Conservation (phyloP, 2,888 invertebrate species). For the Oxytorus armatus region DNA sequence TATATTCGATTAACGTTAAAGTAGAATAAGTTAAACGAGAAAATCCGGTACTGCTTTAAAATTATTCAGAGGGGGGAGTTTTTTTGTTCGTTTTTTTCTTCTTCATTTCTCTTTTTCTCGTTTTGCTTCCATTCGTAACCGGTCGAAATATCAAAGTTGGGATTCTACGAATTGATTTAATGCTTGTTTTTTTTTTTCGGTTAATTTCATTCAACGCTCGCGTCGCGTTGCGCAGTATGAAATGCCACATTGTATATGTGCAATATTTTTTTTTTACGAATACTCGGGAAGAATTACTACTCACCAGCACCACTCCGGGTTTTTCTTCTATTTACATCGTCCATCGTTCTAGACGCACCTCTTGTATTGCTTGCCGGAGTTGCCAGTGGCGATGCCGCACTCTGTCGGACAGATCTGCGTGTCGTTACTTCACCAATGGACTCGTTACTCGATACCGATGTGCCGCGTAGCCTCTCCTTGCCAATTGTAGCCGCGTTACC, state of each 20-base stretch:
- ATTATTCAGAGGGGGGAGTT: not conserved
- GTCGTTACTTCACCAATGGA: slow-evolving; percentile 81
- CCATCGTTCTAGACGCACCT: slow-evolving; percentile 83
- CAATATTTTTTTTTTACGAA: too few relatives aligned
- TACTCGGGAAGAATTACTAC: slow-evolving; percentile 70
- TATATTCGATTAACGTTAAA: slow-evolving; percentile 75
- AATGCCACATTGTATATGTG: too few relatives aligned
- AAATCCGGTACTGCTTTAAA: slow-evolving; percentile 1
- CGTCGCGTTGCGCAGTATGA: too few relatives aligned
- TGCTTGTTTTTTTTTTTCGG: too few relatives aligned
- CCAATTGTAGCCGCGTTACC: slow-evolving; percentile 74
- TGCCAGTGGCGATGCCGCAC: slow-evolving; percentile 82
- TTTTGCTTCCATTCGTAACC: too few relatives aligned
- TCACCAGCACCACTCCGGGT: slow-evolving; percentile 84
- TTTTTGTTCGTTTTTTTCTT: not conserved
- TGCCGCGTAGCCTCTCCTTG: slow-evolving; percentile 82
- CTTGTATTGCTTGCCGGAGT: slow-evolving; percentile 83
- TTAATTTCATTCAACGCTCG: too few relatives aligned
- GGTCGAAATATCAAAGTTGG: too few relatives aligned
- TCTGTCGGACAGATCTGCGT: slow-evolving; percentile 83
- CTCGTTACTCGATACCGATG: slow-evolving; percentile 81
- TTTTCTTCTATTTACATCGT: slow-evolving; percentile 83
- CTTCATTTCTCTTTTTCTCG: not conserved
- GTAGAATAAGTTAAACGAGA: not conserved
- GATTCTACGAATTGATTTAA: too few relatives aligned